A percentile compares a stretch with the other conserved stretches of the same genome.
phyloP scores from a whole-genome alignment of 2,113 vertebrate species.

The Corynorhinus townsendii region DNA sequence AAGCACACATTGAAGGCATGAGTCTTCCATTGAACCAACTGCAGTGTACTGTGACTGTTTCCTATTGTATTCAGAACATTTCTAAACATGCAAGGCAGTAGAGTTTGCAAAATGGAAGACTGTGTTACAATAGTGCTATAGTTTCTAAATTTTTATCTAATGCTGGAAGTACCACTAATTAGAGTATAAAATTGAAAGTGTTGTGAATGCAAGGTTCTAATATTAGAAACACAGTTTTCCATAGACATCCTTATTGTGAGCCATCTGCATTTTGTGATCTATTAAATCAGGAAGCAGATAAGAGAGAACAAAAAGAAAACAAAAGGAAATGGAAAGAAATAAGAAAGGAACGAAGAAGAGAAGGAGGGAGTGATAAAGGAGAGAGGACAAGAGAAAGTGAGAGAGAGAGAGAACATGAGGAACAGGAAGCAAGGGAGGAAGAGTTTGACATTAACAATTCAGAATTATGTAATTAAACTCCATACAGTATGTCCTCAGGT shows the following conservation, averaged over 20 bases:
- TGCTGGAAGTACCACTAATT: neutral
- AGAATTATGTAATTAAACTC: neutral
- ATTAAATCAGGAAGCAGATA: neutral
- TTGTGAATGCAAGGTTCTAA: neutral
- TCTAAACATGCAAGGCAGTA: neutral
- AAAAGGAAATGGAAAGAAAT: neutral
- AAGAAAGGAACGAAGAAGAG: neutral
- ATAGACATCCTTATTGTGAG: neutral
- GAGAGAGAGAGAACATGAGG: too few relatives aligned
- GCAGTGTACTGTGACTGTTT: neutral
- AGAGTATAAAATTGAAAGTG: neutral
- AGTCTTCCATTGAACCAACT: neutral
- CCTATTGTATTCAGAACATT: neutral
- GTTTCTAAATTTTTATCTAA: neutral
- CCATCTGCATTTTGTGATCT: neutral
- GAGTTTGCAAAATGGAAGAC: neutral
- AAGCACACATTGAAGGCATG: neutral
- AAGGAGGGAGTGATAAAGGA: neutral
- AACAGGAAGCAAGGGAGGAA: neutral
- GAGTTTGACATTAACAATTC: neutral
- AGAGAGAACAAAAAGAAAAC: neutral
- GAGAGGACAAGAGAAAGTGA: too few relatives aligned
- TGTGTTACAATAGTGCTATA: neutral
- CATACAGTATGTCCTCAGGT: too few relatives aligned
- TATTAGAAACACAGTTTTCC: neutral